Percentiles rank a stretch among this genome's conserved stretches.
phyloP scores from a whole-genome alignment of 2,888 invertebrate species.

The Drosophila recens region DNA sequence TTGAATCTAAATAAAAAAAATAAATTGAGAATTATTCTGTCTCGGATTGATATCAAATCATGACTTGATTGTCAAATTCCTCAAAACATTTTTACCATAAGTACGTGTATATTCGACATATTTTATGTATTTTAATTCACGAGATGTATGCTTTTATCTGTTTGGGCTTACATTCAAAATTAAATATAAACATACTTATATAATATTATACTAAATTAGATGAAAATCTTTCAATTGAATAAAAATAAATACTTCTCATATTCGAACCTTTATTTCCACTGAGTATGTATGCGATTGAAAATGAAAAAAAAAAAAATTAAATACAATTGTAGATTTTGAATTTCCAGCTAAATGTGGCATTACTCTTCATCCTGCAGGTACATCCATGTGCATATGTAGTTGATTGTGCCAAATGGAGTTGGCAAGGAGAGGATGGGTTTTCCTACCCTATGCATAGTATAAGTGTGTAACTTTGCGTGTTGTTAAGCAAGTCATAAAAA shows the following conservation, averaged over 20 bases:
- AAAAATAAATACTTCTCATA: neutral
- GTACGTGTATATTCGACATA: too few relatives aligned
- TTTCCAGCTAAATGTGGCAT: neutral
- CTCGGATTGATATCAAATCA: too few relatives aligned
- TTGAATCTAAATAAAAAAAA: too few relatives aligned
- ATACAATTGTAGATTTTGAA: neutral
- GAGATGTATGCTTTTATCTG: too few relatives aligned
- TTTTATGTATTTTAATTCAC: too few relatives aligned
- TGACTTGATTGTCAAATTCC: too few relatives aligned
- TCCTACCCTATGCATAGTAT: neutral
- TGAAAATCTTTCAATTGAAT: neutral
- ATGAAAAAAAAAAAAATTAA: neutral
- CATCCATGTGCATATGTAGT: neutral
- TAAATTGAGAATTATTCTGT: too few relatives aligned
- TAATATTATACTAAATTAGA: too few relatives aligned
- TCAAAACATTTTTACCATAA: too few relatives aligned
- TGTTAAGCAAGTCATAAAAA: slow-evolving; percentile 81
- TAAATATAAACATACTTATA: too few relatives aligned
- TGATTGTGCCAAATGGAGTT: neutral
- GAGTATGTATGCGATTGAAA: neutral
- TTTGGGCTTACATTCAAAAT: too few relatives aligned
- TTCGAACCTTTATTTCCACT: neutral
- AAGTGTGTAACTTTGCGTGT: slow-evolving; percentile 66
- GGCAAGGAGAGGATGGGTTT: neutral
- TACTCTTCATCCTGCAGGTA: slow-evolving; percentile 3